These are phyloP conservation scores for Catostomus latipinnis DNA, from an alignment of 2,797 vertebrate genomes.

Conservation along the genomic window DNA sequence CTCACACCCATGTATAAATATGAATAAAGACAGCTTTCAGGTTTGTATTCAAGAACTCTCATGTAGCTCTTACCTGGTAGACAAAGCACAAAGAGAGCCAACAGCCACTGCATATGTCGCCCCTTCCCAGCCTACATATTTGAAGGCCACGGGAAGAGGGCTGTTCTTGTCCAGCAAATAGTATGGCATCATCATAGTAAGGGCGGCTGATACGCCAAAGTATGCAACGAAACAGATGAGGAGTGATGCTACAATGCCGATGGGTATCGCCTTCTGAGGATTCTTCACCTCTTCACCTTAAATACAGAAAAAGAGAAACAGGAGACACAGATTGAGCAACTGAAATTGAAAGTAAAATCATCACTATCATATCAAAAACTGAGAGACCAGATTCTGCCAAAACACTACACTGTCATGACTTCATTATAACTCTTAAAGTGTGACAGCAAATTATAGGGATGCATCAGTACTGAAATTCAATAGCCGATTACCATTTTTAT, in stretches of 20 bases:
- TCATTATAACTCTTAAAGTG: too few relatives aligned
- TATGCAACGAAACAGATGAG: constrained; percentile 90
- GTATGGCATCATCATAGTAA: constrained; percentile 91
- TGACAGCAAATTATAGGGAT: too few relatives aligned
- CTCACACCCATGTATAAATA: too few relatives aligned
- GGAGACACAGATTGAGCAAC: background rate
- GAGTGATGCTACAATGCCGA: constrained; percentile 86
- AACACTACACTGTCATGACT: too few relatives aligned
- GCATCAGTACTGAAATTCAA: too few relatives aligned
- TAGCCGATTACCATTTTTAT: too few relatives aligned
- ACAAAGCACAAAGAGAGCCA: constrained; percentile 86
- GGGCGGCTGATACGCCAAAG: constrained; percentile 86
- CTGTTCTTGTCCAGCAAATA: constrained; percentile 83
- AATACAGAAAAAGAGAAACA: constrained; percentile 15
- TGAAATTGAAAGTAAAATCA: background rate
- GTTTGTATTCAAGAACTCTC: too few relatives aligned
- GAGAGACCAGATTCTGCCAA: too few relatives aligned
- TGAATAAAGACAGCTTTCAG: background rate
- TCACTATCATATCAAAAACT: background rate
- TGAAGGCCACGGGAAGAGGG: constrained; percentile 86
- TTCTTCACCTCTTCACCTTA: constrained; percentile 90
- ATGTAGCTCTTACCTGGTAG: constrained; percentile 78
- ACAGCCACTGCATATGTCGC: constrained; percentile 87
- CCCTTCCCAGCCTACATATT: constrained; percentile 82
- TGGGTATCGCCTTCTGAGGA: constrained; percentile 88